Base-by-base conservation (phyloP, 2,113 vertebrate genomes). In the Amphiprion percula region DNA sequence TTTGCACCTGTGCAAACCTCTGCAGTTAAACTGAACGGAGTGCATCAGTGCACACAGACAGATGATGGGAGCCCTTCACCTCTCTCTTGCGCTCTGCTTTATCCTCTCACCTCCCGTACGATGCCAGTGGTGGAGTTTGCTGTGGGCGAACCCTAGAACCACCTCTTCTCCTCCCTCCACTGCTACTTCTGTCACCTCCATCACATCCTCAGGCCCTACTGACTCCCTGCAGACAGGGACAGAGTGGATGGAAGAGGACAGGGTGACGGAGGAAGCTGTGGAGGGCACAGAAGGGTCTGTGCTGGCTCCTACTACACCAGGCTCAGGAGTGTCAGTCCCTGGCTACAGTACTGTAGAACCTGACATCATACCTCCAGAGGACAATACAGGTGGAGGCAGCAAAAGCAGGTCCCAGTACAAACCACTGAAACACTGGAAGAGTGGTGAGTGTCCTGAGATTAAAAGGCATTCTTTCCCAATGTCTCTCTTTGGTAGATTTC, bases 391-490 rank as follows among this genome's bases (percentile, higher is more conserved):
- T 56, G 80, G 64, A 77, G 49, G 15, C 30, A 59, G 39, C 66
- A 87, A 70, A 79, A 33, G 49, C 75, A 86, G 17, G 60, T 52
- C 86, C 24, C 84, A 12, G 10, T 60, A 81, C 61, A 94, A 87
- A 85, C 80, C 83, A 30, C 85, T 95, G 37, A 92, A 89, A 88
- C 82, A 86, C 53, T 94, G 93, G 92, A 94, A 90, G 72, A 88
- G 68, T 70, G 93, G 94, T 94, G 91, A 94, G 93, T 93, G 44
- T 52, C 2, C 3, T 9, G 41, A 44, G 21, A n/a, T 17, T 5
- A 44, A 15, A 7, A 10, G 8, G 33, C 33, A 37, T 37, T 37
- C 33, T 10, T 37, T 37, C 7, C 41, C 41, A 44, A 4, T 4
- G 3, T 44, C 41, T 44, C 41, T 44, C 41, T 44, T 44, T 44